Percentiles rank a stretch among this genome's conserved stretches.
Conservation (phyloP, 2,888 invertebrate genomes). For the Caenorhabditis doughertyi region DNA sequence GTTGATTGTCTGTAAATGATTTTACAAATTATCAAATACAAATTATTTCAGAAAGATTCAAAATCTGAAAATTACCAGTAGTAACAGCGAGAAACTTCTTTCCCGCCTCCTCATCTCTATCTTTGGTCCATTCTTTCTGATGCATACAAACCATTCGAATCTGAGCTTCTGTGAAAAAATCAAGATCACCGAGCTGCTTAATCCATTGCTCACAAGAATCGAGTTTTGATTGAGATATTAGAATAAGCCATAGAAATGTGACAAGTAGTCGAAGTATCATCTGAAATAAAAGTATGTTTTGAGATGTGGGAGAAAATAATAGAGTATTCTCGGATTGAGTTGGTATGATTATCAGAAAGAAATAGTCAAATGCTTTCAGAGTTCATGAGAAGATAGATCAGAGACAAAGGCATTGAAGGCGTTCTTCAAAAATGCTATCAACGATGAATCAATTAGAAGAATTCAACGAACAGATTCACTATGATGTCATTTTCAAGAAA, state of each 20-base stretch:
- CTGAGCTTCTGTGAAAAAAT: conserved; percentile 60
- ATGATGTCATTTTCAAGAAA: not conserved
- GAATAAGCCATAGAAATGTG: conserved; percentile 65
- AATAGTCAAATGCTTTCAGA: not conserved
- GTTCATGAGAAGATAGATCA: not conserved
- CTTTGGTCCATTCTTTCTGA: conserved; percentile 75
- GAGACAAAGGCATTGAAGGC: not conserved
- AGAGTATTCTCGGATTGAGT: not conserved
- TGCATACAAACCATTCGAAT: conserved; percentile 75
- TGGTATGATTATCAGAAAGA: not conserved
- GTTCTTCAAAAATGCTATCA: not conserved
- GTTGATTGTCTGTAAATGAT: conserved; percentile 68
- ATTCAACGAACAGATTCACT: not conserved
- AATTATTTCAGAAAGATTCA: too few relatives aligned
- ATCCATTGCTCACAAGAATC: conserved; percentile 61
- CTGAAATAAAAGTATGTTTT: not conserved
- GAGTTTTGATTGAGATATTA: conserved; percentile 53
- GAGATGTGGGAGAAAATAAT: not conserved
- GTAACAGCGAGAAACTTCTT: conserved; percentile 48
- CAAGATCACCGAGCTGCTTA: conserved; percentile 48
- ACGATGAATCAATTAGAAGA: not conserved
- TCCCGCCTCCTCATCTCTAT: conserved; percentile 67
- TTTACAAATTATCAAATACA: too few relatives aligned
- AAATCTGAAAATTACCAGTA: conserved; percentile 27
- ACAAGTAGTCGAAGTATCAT: conserved; percentile 54